Evolutionary conservation across 1,140 invertebrate genomes (phyloP).

Genomic region (Caenorhabditis tropicalis): DNA sequence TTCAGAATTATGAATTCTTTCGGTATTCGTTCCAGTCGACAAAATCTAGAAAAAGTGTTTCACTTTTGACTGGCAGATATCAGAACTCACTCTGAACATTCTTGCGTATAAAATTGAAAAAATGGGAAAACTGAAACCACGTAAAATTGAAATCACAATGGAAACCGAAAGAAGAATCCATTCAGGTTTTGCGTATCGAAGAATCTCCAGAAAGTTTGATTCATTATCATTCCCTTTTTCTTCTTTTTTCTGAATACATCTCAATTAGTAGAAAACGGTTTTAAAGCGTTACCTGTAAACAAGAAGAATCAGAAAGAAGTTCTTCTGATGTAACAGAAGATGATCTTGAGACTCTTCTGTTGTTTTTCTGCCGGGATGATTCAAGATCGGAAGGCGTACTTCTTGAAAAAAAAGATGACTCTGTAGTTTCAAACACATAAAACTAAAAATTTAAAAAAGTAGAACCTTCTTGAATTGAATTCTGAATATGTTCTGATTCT

Average conservation of each 20-base stretch:
- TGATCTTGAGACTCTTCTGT: background rate
- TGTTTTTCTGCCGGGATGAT: background rate
- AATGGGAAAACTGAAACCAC: conserved; percentile 55
- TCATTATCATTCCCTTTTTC: background rate
- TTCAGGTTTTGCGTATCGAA: background rate
- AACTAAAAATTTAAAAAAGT: background rate
- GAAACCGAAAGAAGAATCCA: background rate
- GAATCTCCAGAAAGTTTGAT: background rate
- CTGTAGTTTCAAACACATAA: background rate
- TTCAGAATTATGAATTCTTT: background rate
- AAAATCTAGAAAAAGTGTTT: background rate
- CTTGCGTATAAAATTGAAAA: conserved; percentile 55
- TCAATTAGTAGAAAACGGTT: background rate
- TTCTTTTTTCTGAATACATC: background rate
- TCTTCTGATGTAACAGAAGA: background rate
- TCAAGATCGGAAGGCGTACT: background rate
- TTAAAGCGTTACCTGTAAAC: background rate
- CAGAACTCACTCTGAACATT: background rate
- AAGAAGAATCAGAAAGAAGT: background rate
- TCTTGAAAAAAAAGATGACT: background rate
- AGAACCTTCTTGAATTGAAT: background rate
- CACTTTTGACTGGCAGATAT: too few species aligned
- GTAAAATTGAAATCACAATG: conserved; percentile 4
- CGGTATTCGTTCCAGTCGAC: background rate
- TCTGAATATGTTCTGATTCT: background rate